Conservation (phyloP, 2,888 invertebrate species). For the Melolontha melolontha region DNA sequence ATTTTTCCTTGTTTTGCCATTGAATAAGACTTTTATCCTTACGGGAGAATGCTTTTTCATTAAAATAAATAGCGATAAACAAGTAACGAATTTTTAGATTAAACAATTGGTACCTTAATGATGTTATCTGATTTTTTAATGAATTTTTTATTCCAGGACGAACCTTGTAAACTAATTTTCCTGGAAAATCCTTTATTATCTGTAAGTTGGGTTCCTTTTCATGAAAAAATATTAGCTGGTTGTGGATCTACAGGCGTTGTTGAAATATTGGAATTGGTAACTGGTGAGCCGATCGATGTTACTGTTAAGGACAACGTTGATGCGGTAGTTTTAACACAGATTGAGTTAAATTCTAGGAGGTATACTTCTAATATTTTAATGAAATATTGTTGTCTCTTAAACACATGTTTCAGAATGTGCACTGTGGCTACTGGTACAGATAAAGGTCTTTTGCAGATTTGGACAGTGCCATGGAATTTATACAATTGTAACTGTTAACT, state of each 20-base stretch:
- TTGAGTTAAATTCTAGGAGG: slow-evolving; percentile 53
- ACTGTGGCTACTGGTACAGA: slow-evolving; percentile 58
- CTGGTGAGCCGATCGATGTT: slow-evolving; percentile 54
- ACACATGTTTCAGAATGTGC: slow-evolving; percentile 55
- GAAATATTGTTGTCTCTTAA: slow-evolving; percentile 31
- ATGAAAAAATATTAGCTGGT: slow-evolving; percentile 60
- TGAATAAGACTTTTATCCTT: no score
- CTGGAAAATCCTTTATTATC: slow-evolving; percentile 54
- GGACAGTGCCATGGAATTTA: slow-evolving; percentile 61
- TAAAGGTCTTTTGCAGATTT: slow-evolving; percentile 60
- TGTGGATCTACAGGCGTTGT: slow-evolving; percentile 58
- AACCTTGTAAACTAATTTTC: slow-evolving; percentile 62
- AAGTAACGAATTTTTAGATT: no score
- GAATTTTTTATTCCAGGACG: slow-evolving; percentile 55
- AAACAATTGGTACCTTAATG: no score
- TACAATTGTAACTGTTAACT: slow-evolving; percentile 30
- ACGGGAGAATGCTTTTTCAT: no score
- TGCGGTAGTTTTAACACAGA: slow-evolving; percentile 44
- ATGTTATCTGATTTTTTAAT: no score
- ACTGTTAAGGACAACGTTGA: slow-evolving; percentile 45
- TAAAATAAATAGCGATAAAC: no score
- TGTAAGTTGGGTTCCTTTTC: slow-evolving; percentile 59
- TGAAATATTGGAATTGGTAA: slow-evolving; percentile 59
- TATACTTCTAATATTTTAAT: slow-evolving; percentile 38
- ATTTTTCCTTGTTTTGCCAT: no score